Evolutionary conservation across 2,888 invertebrate genomes (phyloP), one percentile per base, ranked within the genome.

Genomic region (Epirrita christyi): DNA sequence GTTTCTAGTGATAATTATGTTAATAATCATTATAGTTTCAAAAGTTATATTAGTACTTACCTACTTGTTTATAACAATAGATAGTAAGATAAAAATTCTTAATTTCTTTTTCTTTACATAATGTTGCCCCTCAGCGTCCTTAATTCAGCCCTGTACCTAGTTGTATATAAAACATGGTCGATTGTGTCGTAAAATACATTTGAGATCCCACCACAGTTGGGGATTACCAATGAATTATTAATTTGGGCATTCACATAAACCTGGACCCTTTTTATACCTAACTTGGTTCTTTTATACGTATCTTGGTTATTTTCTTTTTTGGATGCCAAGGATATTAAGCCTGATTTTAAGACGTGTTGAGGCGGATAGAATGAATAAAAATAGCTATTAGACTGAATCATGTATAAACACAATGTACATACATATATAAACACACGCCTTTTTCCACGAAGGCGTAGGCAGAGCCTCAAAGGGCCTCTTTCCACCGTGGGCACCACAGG

Each of bases 151-250:
- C 75, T 71, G 73, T 48, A 52, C 52, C 41, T 59, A 56, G 64
- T 63, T 75, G 71, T 75, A 65, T 73, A 78, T 78, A 80, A 76
- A 80, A 80, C 79, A 73, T 69, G 69, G 74, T 68, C 81, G 79
- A 85, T 86, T 81, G 76, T 80, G 73, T 78, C 84, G 79, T 86
- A 85, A 86, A 87, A 82, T 78, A 81, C 80, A 75, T 80, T 83
- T 79, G 69, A 76, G 76, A 75, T 71, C 74, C 77, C 72, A 76
- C 80, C 79, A 75, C 80, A 78, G 81, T 85, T 75, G 72, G 70
- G 88, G 86, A 88, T 87, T 85, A 86, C 78, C 75, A 78, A 87
- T 89, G 88, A 89, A 88, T 89, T 88, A 89, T 88, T 89, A 85
- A 89, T 88, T 83, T 78, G 79, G 75, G 75, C 74, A 80, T 81